Percentiles rank a stretch among this genome's conserved stretches.
These are phyloP conservation scores for Chaetorhynchus papuensis DNA, from an alignment of 2,113 vertebrate species.

Conservation along the genomic window DNA sequence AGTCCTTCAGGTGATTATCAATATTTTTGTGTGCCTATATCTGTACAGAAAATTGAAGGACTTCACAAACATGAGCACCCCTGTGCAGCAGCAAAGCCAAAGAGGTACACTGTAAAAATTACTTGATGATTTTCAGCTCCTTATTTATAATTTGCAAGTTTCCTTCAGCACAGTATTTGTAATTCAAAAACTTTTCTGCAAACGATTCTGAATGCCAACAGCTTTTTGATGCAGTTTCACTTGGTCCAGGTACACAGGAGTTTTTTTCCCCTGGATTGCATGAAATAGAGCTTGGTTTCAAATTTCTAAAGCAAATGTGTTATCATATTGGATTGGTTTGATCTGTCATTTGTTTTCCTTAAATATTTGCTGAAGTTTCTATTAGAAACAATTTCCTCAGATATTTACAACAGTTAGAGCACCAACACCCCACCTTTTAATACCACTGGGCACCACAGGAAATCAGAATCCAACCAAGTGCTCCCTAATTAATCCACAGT, in stretches of 20 bases:
- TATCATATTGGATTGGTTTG: not conserved
- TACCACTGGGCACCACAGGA: not conserved
- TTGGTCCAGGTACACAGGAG: not conserved
- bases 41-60: not conserved
- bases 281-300: not conserved
- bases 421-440: not conserved
- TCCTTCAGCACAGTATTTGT: not conserved
- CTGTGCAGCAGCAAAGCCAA: not conserved
- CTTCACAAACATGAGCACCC: not conserved
- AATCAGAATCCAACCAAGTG: rapidly evolving
- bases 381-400: not conserved
- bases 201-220: not conserved
- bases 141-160: not conserved
- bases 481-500: not conserved
- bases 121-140: not conserved
- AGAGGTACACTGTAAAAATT: not conserved
- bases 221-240: not conserved
- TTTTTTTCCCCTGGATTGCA: not conserved
- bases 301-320: not conserved
- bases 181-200: not conserved
- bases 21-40: not conserved
- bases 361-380: not conserved
- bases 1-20: not conserved
- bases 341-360: constrained; percentile 2
- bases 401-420: not conserved